Base-by-base conservation (phyloP, 2,113 vertebrate species). In the Mixornis gularis region DNA sequence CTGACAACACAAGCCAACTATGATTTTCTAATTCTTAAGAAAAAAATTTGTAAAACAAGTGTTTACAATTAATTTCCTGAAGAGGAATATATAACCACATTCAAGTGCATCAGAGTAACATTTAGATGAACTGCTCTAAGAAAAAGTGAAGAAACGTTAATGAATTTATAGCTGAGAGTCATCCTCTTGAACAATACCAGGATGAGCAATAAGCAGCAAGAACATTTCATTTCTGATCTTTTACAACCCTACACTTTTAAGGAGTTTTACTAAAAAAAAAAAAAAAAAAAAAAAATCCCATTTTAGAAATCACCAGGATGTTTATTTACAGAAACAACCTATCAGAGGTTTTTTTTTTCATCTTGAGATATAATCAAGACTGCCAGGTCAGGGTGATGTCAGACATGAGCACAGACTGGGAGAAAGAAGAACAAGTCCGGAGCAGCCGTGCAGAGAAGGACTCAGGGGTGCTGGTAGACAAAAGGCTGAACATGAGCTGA, bases 381-480 rank as follows among this genome's bases (percentile, higher is more conserved):
- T 44, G 10, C 24, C 1, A 1, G 19, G 10, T 51, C 38, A 44
- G 27, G 27, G 15, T 4, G 2, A 27, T 17, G 24, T 12, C 38
- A 44, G 51, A 64, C 17, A 9, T 4, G 4, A 64, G 59, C 12
- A 27, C 4, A 64, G 18, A 65, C 10, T 38, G 36, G 12, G 18
- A 64, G 43, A 51, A 38, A 32, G 38, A 76, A 51, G 36, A 66
- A 24, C 19, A 56, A 2, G 13, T 16, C 4, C 24, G 38, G 16
- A 73, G 16, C 60, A 73, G 51, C 10, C n/a, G 38, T 59, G 27
- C 36, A 51, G 27, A 44, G 36, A 36, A 64, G 15, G 22, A 51
- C 29, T 16, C 6, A 0, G 1, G 6, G 6, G 5, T n/a, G 16
- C 12, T 58, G 17, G 19, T 4, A n/a, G 6, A 52, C 18, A 66